Conservation (phyloP, 2,113 vertebrate species). For the Pyrgilauda ruficollis region DNA sequence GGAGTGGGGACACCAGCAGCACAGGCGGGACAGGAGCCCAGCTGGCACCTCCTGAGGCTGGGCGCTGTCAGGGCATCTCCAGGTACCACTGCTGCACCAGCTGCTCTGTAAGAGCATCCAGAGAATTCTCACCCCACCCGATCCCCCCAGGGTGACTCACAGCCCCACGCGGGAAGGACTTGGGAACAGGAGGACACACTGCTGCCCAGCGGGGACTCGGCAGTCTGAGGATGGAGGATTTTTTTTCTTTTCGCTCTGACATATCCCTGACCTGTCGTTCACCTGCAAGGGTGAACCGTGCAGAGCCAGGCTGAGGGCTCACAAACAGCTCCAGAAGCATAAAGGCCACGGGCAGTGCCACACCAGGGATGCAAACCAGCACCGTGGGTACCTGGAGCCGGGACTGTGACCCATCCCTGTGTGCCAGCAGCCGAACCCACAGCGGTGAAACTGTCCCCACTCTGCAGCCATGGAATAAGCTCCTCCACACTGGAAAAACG, state of each 20-base stretch:
- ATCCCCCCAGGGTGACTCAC: neutral
- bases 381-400: neutral
- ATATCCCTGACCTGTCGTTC: neutral
- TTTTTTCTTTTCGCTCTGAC: neutral
- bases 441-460: neutral
- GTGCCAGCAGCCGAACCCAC: neutral
- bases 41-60: neutral
- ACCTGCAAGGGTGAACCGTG: neutral
- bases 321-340: neutral
- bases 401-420: too few species aligned
- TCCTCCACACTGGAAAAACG: neutral
- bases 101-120: neutral
- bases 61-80: neutral
- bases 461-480: neutral
- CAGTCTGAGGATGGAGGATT: neutral
- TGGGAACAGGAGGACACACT: neutral
- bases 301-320: neutral
- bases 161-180: neutral
- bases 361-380: neutral
- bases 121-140: neutral
- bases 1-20: accelerated
- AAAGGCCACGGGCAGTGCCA: neutral
- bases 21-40: neutral
- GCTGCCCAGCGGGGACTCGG: neutral
- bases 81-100: neutral